These are phyloP conservation scores for Hermetia illucens DNA, from an alignment of 1,140 invertebrate species.

Conservation along the genomic window DNA sequence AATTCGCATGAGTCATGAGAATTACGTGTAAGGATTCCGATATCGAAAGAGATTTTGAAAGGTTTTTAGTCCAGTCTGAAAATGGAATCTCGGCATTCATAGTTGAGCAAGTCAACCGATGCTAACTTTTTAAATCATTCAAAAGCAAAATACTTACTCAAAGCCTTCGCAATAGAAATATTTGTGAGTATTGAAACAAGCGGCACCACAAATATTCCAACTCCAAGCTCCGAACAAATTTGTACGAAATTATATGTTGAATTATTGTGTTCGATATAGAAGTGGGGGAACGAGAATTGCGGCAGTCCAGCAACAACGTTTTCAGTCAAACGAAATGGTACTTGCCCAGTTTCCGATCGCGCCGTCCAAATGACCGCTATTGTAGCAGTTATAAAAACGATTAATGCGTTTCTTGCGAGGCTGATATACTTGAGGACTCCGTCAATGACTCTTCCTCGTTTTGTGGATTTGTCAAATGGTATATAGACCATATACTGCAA, in stretches of 20 bases:
- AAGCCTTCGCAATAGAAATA: constrained; percentile 75
- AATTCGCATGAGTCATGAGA: too few species aligned
- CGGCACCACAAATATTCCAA: constrained; percentile 58
- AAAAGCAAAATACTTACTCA: constrained; percentile 45
- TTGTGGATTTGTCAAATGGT: constrained; percentile 20
- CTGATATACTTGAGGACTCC: constrained; percentile 50
- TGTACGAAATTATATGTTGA: constrained; percentile 41
- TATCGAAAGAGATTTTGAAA: too few species aligned
- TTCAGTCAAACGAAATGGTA: constrained; percentile 18
- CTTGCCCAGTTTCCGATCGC: not conserved
- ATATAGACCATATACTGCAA: not conserved
- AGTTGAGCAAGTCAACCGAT: too few species aligned
- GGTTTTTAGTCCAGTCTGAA: too few species aligned
- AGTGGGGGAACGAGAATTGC: constrained; percentile 40
- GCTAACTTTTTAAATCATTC: too few species aligned
- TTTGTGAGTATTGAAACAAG: constrained; percentile 70
- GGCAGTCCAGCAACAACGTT: constrained; percentile 51
- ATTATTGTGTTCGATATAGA: constrained; percentile 40
- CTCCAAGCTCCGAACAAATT: constrained; percentile 49
- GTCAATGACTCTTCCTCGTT: constrained; percentile 33
- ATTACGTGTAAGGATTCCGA: too few species aligned
- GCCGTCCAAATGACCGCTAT: constrained; percentile 39
- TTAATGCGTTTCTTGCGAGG: constrained; percentile 64
- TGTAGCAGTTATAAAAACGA: constrained; percentile 54
- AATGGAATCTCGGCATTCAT: too few species aligned